Evolutionary conservation across 2,113 vertebrate genomes (phyloP), one percentile per base, ranked within the genome.

Genomic region (Xyrauchen texanus): DNA sequence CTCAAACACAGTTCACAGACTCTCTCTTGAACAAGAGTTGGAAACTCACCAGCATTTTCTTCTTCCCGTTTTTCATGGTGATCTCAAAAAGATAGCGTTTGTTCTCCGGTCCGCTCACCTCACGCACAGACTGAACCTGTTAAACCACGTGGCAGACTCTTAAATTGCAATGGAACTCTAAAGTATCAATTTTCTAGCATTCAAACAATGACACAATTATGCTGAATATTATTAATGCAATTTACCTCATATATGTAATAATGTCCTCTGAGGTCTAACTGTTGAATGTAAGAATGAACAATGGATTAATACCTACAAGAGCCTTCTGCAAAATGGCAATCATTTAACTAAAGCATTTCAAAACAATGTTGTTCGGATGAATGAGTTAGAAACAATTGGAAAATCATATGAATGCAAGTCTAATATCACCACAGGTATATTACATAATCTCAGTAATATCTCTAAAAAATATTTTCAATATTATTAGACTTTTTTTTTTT

Each of bases 81-180:
- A 95, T 91, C 82, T 95, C 93, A 85, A 95, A 95, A 53, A 86
- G 66, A 10, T 90, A 93, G 51, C 85, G 87, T 21, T 87, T 91
- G 52, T 71, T 82, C 13, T 81, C 86, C 0, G 62, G 45, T 65
- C 65, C 79, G 46, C 81, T 84, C 45, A 92, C 75, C 76, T 92
- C 88, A 52, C 89, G 82, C 61, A 94, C 93, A 0, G 91, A 91
- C 84, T 94, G 91, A 10, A 94, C 85, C 94, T 95, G 83, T 68
- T 21, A 12, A 67, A 72, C 8, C 8, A 1, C 46, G 64, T 46
- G 15, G 51, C 2, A 61, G 15, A 8, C 15, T 5, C 6, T 12
- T 21, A 13, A 12, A 7, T 12, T 57, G 12, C 12, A 57, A 13
- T 57, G 53, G 13, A 12, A n/a, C 53, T 13, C 53, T 34, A 34